A percentile compares a stretch with the other conserved stretches of the same genome.
Conservation (phyloP, 2,113 vertebrate species). For the Eubucco bourcierii region DNA sequence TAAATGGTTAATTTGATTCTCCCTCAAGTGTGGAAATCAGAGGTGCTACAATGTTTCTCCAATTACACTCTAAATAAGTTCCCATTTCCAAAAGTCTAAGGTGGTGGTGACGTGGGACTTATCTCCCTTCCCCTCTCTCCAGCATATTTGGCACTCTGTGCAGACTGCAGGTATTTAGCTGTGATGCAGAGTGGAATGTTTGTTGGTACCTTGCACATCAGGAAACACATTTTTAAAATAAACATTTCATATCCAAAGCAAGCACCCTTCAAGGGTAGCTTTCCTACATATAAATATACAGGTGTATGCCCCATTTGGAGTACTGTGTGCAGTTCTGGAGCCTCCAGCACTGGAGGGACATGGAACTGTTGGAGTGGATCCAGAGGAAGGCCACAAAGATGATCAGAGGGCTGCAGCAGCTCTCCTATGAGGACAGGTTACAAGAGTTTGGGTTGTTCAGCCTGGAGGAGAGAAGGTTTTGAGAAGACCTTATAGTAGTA, state of each 20-base stretch:
- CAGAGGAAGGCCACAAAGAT: no score
- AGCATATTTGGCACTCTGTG: not conserved
- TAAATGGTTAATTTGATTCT: conserved; percentile 18
- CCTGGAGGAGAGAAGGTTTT: no score
- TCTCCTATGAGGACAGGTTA: no score
- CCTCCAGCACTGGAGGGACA: no score
- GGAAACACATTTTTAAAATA: not conserved
- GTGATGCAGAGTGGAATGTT: not conserved
- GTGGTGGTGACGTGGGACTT: not conserved
- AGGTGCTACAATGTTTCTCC: not conserved
- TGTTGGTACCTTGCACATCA: not conserved
- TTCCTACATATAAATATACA: not conserved
- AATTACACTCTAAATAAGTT: not conserved
- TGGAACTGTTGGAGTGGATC: no score
- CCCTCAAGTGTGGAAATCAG: not conserved
- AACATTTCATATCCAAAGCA: not conserved
- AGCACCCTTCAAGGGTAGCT: not conserved
- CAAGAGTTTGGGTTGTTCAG: no score
- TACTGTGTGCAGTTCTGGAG: no score
- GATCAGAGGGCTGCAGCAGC: no score
- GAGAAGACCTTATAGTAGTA: no score
- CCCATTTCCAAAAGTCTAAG: not conserved
- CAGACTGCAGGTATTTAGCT: not conserved
- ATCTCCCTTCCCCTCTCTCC: accelerated
- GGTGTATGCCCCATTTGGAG: no score